A percentile compares a stretch with the other conserved stretches of the same genome.
These are phyloP conservation scores for Acanthiza pusilla DNA, from an alignment of 2,797 vertebrate genomes.

Conservation along the genomic window DNA sequence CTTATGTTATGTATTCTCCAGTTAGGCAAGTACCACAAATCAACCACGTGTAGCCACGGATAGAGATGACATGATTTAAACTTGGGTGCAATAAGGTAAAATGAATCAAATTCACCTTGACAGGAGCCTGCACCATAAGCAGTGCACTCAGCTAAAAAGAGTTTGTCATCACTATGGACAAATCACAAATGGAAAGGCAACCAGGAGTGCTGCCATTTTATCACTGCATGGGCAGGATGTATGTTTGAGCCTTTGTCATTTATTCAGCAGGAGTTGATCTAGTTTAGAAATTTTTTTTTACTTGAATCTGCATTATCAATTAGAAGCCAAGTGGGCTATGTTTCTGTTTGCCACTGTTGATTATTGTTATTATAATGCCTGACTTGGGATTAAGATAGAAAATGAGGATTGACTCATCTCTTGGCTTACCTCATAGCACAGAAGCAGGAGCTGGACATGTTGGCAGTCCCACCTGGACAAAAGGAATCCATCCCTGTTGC, in stretches of 20 bases:
- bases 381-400: not conserved
- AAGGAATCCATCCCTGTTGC: not conserved
- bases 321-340: not conserved
- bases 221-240: not conserved
- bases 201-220: not conserved
- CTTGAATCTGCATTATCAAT: not conserved
- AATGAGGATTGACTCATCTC: not conserved
- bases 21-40: constrained; percentile 65
- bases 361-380: not conserved
- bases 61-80: constrained; percentile 73
- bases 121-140: constrained; percentile 25
- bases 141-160: constrained; percentile 28
- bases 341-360: not conserved
- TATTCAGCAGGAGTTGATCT: not conserved
- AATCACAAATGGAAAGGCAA: constrained; percentile 18
- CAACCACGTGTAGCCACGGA: constrained; percentile 61
- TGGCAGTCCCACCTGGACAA: not conserved
- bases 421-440: not conserved
- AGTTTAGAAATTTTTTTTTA: not conserved
- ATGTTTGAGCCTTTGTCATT: not conserved
- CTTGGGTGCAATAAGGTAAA: constrained; percentile 68
- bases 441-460: not conserved
- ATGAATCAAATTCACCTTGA: constrained; percentile 69
- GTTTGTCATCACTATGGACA: not conserved
- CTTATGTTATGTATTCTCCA: constrained; percentile 52